Evolutionary conservation across 2,113 vertebrate genomes (phyloP).

Genomic region (Ancistrus triradiatus): DNA sequence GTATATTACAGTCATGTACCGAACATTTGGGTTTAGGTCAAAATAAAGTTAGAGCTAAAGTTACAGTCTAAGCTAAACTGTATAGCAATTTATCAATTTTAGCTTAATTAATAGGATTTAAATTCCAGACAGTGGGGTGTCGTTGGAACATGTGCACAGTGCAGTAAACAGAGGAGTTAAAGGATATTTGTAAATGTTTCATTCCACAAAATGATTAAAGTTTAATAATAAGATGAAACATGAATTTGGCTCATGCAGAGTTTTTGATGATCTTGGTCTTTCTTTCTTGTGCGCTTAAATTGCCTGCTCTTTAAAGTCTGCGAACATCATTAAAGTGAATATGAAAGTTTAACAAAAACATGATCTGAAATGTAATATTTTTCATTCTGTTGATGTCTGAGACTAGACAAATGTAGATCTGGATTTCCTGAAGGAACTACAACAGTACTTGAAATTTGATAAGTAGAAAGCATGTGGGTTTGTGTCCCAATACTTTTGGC

Average conservation of each 20-base stretch:
- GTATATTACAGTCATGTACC: no score
- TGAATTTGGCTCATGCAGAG: conserved; percentile 1
- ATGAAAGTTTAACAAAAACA: no score
- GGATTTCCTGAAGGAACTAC: no score
- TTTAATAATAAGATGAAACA: neutral
- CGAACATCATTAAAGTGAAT: no score
- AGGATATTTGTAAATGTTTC: conserved; percentile 11
- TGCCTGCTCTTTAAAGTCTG: no score
- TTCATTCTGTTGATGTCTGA: no score
- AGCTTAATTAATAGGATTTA: neutral
- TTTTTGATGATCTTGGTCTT: neutral
- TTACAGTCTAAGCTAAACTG: no score
- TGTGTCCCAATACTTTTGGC: no score
- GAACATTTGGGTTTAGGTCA: conserved; percentile 4
- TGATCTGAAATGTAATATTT: no score
- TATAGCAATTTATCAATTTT: neutral
- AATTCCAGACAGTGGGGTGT: neutral
- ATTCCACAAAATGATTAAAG: conserved; percentile 8
- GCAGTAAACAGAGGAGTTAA: conserved; percentile 14
- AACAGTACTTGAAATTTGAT: no score
- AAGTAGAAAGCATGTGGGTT: no score
- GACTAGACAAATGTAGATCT: no score
- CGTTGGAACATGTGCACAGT: conserved; percentile 1
- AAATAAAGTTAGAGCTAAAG: neutral
- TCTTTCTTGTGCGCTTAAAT: conserved; percentile 1